Base-by-base conservation (phyloP, 1,140 invertebrate species). In the Rhyacophila brunnea region DNA sequence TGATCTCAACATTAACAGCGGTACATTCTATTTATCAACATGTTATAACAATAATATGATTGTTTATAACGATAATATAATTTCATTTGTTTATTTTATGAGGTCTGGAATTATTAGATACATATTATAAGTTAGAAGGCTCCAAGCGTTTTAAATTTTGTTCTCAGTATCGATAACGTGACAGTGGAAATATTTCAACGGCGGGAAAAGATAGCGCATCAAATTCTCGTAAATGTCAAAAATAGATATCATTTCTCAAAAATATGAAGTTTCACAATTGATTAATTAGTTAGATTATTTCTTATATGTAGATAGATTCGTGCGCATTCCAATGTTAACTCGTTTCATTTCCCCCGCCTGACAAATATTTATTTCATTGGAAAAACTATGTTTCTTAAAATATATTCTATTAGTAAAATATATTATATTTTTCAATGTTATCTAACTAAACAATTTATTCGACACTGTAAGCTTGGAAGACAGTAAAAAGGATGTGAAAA, bases 21-120 rank as follows among this genome's bases (percentile, higher is more conserved):
- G 50, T 36, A 52, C 32, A 50, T 50, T 51, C 46, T 58, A 57
- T 55, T 46, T 44, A 42, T 64, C 62, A 64, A 64, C 62, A 64
- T 53, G 60, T 64, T 56, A 63, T 50, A 56, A 48, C 40, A 49
- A 48, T 50, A 53, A 54, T 54, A 45, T 44, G 23, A 28, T 28
- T 28, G 23, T 28, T 28, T 28, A 28, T 28, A 28, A 28, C 23
- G 9, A 28, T 28, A 28, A 28, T 28, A 28, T 28, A 28, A 28
- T 28, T 28, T 28, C 23, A 28, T 28, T 28, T 28, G 11, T 40
- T 40, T 40, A 40, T 40, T 13, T 40, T 13, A 40, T 40, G 38
- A 40, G 38, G 38, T 40, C 38, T 40, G 38, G 15, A 40, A 40
- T 40, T 13, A 40, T n/a, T 40, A 13, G 38, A 15, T n/a, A 13